Evolutionary conservation across 2,888 invertebrate species (phyloP), one percentile per base, ranked within the genome.

Genomic region (Geotrupes spiniger): DNA sequence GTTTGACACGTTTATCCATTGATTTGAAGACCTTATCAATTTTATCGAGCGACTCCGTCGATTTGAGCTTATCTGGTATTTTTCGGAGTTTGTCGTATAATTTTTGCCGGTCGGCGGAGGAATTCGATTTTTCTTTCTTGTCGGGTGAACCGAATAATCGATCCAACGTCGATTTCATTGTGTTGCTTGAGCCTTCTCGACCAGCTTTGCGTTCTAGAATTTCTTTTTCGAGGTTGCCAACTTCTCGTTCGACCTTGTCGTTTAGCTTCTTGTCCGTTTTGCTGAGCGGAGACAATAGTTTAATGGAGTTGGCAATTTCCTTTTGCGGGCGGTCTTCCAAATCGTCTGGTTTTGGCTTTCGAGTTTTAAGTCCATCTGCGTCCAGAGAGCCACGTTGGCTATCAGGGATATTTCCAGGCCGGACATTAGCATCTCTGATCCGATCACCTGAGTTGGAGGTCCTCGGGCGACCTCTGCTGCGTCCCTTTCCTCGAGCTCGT

Each of bases 351-450:
- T 75, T 66, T 70, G 73, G 68, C 74, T 74, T 73, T 64, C 73
- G 52, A 43, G 50, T 42, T 50, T 63, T 64, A 52, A 54, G 52
- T 63, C 59, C 62, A 63, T 72, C 70, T 63, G 65, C 62, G 65
- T 71, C 73, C 66, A 68, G 53, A 68, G 65, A 54, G 66, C 64
- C 55, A 78, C 71, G 73, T 78, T 75, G 69, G 79, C 78, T 75
- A 77, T 79, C 69, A 83, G 75, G 64, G 78, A 80, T 60, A 83
- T 82, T 78, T 84, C 83, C 77, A 72, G 70, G 39, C 81, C 79
- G 69, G 79, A 80, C 72, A 79, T 79, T 71, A 84, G 75, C 74
- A 79, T 80, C 78, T 83, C 83, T 72, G 81, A 80, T 67, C 79
- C 83, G 74, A 82, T 82, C 77, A 83, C 83, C 74, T 68, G 78